Evolutionary conservation across 2,113 vertebrate genomes (phyloP).

Genomic region (Myiopsitta monachus): DNA sequence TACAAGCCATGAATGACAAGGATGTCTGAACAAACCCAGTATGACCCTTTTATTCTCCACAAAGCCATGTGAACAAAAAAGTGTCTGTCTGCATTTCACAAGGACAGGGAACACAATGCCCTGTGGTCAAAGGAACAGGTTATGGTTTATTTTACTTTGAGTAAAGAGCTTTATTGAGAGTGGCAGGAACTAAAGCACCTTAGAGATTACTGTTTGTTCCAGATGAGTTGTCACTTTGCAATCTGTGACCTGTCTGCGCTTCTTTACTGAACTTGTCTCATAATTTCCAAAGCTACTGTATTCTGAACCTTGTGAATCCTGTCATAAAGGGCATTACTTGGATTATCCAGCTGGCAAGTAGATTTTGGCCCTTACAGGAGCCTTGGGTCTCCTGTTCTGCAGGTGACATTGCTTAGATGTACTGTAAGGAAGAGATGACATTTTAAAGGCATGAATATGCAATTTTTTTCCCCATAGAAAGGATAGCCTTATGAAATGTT

Average conservation of each 20-base stretch:
- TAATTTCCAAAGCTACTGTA: not conserved
- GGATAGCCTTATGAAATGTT: conserved; percentile 1
- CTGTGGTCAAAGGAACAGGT: not conserved
- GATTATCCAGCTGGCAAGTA: conserved; percentile 20
- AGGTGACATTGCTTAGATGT: conserved; percentile 25
- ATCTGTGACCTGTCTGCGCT: not conserved
- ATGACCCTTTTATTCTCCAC: conserved; percentile 5
- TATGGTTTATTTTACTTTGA: conserved; percentile 26
- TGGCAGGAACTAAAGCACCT: conserved; percentile 12
- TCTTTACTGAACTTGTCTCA: not conserved
- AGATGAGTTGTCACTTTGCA: conserved; percentile 24
- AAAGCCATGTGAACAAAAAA: not conserved
- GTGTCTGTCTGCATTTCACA: conserved; percentile 32
- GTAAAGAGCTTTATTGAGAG: conserved; percentile 25
- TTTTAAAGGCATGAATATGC: conserved; percentile 50
- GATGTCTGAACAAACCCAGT: not conserved
- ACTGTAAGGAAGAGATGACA: conserved; percentile 51
- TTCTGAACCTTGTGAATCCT: conserved; percentile 9
- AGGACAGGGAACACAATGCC: not conserved
- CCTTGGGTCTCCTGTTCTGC: not conserved
- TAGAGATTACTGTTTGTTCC: conserved; percentile 46
- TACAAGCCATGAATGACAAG: not conserved
- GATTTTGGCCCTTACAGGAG: conserved; percentile 1
- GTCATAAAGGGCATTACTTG: conserved; percentile 11
- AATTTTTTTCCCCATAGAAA: not conserved